Percentiles rank a stretch among this genome's conserved stretches.
These are phyloP conservation scores for Gymnocephalus cernua DNA, from an alignment of 2,113 vertebrate species.

Conservation along the genomic window DNA sequence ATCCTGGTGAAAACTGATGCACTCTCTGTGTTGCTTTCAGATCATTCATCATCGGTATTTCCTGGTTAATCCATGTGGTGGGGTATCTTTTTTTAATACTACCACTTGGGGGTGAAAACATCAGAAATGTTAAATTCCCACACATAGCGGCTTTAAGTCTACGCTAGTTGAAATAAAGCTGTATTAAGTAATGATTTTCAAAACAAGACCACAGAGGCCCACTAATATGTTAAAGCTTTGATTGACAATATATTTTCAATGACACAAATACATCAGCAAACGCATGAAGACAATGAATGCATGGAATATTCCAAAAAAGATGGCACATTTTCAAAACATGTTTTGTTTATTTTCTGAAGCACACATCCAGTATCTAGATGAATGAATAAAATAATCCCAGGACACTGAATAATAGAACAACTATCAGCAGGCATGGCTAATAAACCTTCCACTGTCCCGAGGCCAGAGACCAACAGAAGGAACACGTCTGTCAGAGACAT, in stretches of 20 bases:
- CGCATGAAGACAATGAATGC: neutral
- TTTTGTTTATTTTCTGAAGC: conserved; percentile 85
- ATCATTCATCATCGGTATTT: conserved; percentile 5
- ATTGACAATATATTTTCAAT: neutral
- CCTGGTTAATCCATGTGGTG: neutral
- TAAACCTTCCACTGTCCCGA: conserved; percentile 58
- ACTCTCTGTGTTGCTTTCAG: conserved; percentile 10
- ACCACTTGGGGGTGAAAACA: neutral
- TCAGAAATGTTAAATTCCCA: neutral
- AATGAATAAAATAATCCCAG: conserved; percentile 75
- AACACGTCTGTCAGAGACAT: conserved; percentile 53
- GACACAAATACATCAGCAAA: neutral
- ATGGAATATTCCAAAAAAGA: conserved; percentile 35
- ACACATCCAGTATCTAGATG: conserved; percentile 84
- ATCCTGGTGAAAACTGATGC: neutral
- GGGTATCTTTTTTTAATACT: neutral
- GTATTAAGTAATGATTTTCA: neutral
- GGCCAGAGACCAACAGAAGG: conserved; percentile 51
- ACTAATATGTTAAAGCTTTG: neutral
- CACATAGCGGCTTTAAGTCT: neutral
- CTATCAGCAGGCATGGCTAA: conserved; percentile 81
- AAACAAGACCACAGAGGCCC: conserved; percentile 4
- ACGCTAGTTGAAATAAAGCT: neutral
- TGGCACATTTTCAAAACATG: conserved; percentile 73
- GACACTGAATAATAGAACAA: conserved; percentile 77